Evolutionary conservation across 2,113 vertebrate species (phyloP).

Genomic region (Seriola aureovittata): DNA sequence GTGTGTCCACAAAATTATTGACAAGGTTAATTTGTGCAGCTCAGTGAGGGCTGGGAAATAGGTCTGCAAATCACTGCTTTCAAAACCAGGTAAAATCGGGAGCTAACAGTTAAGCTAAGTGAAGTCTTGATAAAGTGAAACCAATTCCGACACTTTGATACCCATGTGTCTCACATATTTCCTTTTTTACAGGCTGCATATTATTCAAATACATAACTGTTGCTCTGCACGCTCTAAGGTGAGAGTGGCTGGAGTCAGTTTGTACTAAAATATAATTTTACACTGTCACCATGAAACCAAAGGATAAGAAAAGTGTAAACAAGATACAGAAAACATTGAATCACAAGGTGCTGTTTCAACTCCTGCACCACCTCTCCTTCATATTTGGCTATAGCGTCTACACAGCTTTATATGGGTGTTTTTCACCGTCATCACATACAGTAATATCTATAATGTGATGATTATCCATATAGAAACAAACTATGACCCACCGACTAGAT

Average conservation of each 20-base stretch:
- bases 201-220: slow-evolving; percentile 2
- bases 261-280: slow-evolving; percentile 35
- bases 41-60: slow-evolving; percentile 40
- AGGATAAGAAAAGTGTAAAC: slow-evolving; percentile 70
- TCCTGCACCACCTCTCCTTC: slow-evolving; percentile 58
- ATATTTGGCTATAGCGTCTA: slow-evolving; percentile 67
- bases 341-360: slow-evolving; percentile 47
- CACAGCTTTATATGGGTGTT: background rate
- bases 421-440: slow-evolving; percentile 24
- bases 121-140: slow-evolving; percentile 11
- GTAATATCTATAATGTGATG: slow-evolving; percentile 1
- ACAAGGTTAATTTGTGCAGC: slow-evolving; percentile 39
- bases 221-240: slow-evolving; percentile 37
- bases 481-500: slow-evolving; percentile 15
- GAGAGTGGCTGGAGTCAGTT: slow-evolving; percentile 31
- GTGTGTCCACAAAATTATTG: slow-evolving; percentile 33
- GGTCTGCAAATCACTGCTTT: background rate
- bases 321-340: slow-evolving; percentile 61
- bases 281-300: slow-evolving; percentile 41
- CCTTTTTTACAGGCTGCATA: slow-evolving; percentile 37
- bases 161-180: slow-evolving; percentile 1
- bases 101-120: background rate
- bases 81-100: background rate
- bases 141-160: background rate
- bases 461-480: slow-evolving; percentile 13